Evolutionary conservation across 92 coral and sea anemone species (phyloP).

Genomic region (Pocillopora meandrina): DNA sequence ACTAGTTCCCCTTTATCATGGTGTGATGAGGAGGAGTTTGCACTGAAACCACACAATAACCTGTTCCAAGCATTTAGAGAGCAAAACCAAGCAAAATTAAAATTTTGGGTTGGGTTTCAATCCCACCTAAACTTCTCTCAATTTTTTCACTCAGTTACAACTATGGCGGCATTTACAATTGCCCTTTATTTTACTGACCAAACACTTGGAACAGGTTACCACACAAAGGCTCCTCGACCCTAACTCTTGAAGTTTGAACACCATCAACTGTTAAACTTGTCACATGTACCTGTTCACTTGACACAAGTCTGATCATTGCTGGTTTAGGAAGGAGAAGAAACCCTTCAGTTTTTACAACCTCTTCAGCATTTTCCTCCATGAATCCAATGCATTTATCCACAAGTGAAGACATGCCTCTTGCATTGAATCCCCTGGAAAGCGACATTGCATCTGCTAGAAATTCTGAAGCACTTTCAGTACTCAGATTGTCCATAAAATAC

Average conservation of each 20-base stretch:
- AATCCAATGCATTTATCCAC: slow-evolving; percentile 80
- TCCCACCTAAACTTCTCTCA: too few relatives aligned
- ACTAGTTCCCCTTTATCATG: background rate
- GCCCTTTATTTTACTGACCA: too few relatives aligned
- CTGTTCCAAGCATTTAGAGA: too few relatives aligned
- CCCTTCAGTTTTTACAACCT: slow-evolving; percentile 82
- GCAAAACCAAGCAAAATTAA: too few relatives aligned
- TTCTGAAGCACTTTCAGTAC: slow-evolving; percentile 83
- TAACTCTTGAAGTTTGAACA: background rate
- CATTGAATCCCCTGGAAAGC: slow-evolving; percentile 46
- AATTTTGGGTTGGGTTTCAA: too few relatives aligned
- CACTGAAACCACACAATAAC: background rate
- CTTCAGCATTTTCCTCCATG: slow-evolving; percentile 96
- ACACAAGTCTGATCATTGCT: slow-evolving; percentile 82
- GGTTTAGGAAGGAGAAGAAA: slow-evolving; percentile 81
- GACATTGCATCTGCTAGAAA: slow-evolving; percentile 87
- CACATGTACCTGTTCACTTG: slow-evolving; percentile 88
- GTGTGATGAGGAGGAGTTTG: background rate
- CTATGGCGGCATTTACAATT: too few relatives aligned
- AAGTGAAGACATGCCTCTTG: slow-evolving; percentile 75
- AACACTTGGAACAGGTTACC: too few relatives aligned
- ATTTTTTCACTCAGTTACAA: too few relatives aligned
- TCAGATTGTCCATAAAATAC: slow-evolving; percentile 71
- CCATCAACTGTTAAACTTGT: background rate
- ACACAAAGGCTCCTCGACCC: too few relatives aligned